These are phyloP conservation scores for Glossosoma conforme DNA, from an alignment of 1,140 invertebrate species.

Conservation along the genomic window DNA sequence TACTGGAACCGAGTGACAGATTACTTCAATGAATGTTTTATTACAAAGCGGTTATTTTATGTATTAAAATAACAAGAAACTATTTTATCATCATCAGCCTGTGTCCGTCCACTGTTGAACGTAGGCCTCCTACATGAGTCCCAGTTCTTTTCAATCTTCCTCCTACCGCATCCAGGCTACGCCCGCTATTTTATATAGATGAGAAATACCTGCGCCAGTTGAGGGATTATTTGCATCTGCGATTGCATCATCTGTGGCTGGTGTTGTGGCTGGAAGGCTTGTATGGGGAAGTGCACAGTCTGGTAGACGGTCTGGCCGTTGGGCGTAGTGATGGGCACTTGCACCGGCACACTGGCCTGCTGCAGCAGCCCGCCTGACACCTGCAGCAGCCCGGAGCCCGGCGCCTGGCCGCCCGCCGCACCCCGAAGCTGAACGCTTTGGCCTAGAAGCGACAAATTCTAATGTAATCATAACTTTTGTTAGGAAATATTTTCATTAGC, in stretches of 20 bases:
- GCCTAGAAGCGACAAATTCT: conserved; percentile 9
- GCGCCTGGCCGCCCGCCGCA: conserved; percentile 45
- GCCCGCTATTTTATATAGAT: neutral
- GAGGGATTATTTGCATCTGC: conserved; percentile 70
- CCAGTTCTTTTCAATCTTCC: no score
- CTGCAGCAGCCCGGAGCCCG: conserved; percentile 66
- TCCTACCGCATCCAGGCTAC: no score
- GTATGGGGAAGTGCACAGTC: conserved; percentile 86
- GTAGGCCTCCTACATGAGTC: no score
- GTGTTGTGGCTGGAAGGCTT: conserved; percentile 61
- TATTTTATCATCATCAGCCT: no score
- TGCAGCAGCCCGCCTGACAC: conserved; percentile 52
- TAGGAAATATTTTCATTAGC: no score
- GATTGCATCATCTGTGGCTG: conserved; percentile 44
- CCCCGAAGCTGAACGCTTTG: conserved; percentile 25
- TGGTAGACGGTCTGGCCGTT: conserved; percentile 91
- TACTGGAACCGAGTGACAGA: no score
- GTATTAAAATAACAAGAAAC: no score
- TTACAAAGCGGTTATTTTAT: no score
- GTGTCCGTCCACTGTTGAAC: no score
- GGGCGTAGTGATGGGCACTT: conserved; percentile 83
- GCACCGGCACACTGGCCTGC: conserved; percentile 84
- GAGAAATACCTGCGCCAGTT: conserved; percentile 56
- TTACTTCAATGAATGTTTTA: no score
- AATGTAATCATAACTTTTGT: neutral